Percentiles rank a stretch among this genome's conserved stretches.
These are phyloP conservation scores for Regulus satrapa DNA, from an alignment of 2,113 vertebrate genomes.

Conservation along the genomic window DNA sequence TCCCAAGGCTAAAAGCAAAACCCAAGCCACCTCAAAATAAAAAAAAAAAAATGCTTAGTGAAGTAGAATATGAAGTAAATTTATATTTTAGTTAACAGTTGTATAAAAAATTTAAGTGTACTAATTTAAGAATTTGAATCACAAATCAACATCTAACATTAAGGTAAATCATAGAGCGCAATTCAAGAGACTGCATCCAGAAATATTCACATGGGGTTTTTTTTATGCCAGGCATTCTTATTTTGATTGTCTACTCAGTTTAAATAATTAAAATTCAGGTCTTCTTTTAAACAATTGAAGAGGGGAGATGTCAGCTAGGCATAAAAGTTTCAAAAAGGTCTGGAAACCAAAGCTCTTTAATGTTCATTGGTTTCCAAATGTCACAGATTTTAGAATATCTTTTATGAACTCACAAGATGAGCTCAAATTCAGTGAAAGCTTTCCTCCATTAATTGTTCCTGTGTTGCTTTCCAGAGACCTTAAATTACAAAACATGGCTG, in stretches of 20 bases:
- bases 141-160: not conserved
- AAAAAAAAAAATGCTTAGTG: accelerated
- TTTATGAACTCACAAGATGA: not conserved
- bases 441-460: not conserved
- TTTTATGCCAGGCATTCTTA: not conserved
- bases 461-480: not conserved
- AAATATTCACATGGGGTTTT: not conserved
- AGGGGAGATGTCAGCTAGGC: not conserved
- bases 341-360: not conserved
- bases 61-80: not conserved
- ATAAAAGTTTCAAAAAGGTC: not conserved
- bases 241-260: not conserved
- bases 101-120: not conserved
- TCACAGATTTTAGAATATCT: not conserved
- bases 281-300: not conserved
- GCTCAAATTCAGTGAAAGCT: not conserved
- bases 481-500: not conserved
- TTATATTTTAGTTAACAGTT: not conserved
- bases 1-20: not conserved
- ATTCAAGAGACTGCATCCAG: not conserved
- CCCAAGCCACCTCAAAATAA: not conserved
- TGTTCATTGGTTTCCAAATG: not conserved
- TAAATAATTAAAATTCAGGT: not conserved
- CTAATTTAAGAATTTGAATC: not conserved
- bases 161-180: not conserved